Evolutionary conservation across 1,140 invertebrate species (phyloP).

Genomic region (Phymorhynchus buccinoides): DNA sequence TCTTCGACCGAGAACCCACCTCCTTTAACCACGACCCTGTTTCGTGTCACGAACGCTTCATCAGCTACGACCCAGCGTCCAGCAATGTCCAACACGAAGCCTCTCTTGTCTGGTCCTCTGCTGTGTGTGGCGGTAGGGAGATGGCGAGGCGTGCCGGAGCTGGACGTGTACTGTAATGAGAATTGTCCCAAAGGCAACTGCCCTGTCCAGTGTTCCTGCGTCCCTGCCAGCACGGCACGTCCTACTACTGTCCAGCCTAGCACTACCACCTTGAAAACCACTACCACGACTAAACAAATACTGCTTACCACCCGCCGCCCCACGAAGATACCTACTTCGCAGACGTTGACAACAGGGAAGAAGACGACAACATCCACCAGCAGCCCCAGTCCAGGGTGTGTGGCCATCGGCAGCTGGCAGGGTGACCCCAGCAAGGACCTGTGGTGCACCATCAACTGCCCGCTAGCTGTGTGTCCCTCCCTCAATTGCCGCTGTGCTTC

Average conservation of each 20-base stretch:
- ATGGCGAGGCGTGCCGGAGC: conserved; percentile 23
- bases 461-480: conserved; percentile 13
- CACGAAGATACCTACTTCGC: not conserved
- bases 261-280: not conserved
- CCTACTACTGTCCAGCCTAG: not conserved
- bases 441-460: conserved; percentile 35
- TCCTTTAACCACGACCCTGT: not conserved
- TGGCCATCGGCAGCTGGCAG: conserved; percentile 28
- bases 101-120: not conserved
- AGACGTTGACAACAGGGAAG: not conserved
- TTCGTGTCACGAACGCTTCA: not conserved
- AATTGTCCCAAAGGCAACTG: conserved; percentile 29
- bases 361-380: not conserved
- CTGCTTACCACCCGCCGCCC: not conserved
- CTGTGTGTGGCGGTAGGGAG: conserved; percentile 4
- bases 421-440: not conserved
- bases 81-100: not conserved
- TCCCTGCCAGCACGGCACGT: not conserved
- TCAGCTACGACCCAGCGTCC: not conserved
- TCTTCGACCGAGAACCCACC: not conserved
- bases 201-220: conserved; percentile 10
- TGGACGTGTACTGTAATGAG: conserved; percentile 29
- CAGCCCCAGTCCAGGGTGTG: not conserved
- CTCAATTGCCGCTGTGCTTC: conserved; percentile 9
- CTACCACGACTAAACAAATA: not conserved